Percentiles rank a stretch among this genome's conserved stretches.
phyloP scores from a whole-genome alignment of 1,140 invertebrate genomes.

The Anoplophora glabripennis region DNA sequence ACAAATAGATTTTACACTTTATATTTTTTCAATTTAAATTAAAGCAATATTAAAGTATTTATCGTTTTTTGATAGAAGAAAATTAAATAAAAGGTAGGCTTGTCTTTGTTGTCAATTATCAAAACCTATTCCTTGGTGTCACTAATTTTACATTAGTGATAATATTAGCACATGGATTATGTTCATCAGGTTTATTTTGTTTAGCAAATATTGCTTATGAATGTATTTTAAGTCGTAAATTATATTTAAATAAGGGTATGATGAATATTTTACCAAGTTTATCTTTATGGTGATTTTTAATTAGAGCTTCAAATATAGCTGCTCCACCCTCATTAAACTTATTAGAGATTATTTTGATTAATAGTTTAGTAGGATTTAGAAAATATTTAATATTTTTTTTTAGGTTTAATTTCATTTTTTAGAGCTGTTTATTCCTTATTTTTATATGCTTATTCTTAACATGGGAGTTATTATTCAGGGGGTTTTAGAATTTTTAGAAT shows the following conservation, averaged over 20 bases:
- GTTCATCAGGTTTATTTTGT: too few relatives aligned
- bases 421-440: slow-evolving; percentile 50
- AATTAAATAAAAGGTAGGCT: too few relatives aligned
- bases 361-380: slow-evolving; percentile 53
- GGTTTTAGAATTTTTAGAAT: slow-evolving; percentile 48
- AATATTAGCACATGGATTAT: too few relatives aligned
- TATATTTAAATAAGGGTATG: slow-evolving; percentile 52
- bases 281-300: slow-evolving; percentile 60
- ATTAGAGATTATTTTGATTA: slow-evolving; percentile 57
- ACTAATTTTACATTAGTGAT: slow-evolving; percentile 50
- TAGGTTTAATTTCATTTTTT: slow-evolving; percentile 53
- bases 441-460: slow-evolving; percentile 58
- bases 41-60: too few relatives aligned
- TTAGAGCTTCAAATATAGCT: slow-evolving; percentile 53
- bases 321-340: slow-evolving; percentile 52
- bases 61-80: too few relatives aligned
- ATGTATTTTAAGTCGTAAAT: too few relatives aligned
- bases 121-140: too few relatives aligned
- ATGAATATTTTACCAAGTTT: slow-evolving; percentile 53
- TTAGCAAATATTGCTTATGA: too few relatives aligned
- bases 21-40: too few relatives aligned
- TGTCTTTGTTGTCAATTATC: too few relatives aligned
- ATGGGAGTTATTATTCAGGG: slow-evolving; percentile 52
- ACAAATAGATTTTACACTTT: too few relatives aligned
- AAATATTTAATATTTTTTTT: slow-evolving; percentile 51